Evolutionary conservation across 2,113 vertebrate genomes (phyloP).

Genomic region (Brevimyrus niger): DNA sequence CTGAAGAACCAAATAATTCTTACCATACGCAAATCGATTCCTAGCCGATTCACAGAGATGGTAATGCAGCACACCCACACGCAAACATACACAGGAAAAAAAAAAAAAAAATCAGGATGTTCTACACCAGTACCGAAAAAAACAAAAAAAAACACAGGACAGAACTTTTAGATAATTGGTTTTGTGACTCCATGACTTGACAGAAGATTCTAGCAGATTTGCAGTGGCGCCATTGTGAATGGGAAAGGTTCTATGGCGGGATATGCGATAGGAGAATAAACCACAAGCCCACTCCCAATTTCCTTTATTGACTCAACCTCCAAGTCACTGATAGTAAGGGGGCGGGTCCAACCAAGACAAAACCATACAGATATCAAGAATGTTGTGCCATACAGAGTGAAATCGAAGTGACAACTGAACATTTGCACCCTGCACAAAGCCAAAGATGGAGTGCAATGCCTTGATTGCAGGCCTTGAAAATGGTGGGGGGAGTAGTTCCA

Average conservation of each 20-base stretch:
- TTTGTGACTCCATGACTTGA: background rate
- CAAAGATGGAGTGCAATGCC: background rate
- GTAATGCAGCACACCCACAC: background rate
- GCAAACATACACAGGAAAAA: background rate
- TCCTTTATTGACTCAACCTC: background rate
- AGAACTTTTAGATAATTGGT: background rate
- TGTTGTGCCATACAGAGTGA: too few species aligned
- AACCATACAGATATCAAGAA: background rate
- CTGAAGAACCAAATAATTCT: background rate
- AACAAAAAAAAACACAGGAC: background rate
- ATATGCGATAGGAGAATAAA: background rate
- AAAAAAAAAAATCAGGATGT: background rate
- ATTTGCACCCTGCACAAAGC: background rate
- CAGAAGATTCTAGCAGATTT: background rate
- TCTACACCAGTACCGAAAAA: background rate
- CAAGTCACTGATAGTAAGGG: background rate
- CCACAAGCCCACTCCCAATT: background rate
- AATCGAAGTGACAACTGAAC: too few species aligned
- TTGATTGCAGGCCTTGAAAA: background rate
- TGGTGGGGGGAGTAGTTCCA: too few species aligned
- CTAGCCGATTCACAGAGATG: background rate
- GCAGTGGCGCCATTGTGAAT: background rate
- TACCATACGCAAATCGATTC: background rate
- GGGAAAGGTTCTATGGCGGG: background rate
- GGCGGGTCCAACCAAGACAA: background rate